These are phyloP conservation scores for Sinotaia quadrata DNA, from an alignment of 2,888 invertebrate genomes.

Conservation along the genomic window DNA sequence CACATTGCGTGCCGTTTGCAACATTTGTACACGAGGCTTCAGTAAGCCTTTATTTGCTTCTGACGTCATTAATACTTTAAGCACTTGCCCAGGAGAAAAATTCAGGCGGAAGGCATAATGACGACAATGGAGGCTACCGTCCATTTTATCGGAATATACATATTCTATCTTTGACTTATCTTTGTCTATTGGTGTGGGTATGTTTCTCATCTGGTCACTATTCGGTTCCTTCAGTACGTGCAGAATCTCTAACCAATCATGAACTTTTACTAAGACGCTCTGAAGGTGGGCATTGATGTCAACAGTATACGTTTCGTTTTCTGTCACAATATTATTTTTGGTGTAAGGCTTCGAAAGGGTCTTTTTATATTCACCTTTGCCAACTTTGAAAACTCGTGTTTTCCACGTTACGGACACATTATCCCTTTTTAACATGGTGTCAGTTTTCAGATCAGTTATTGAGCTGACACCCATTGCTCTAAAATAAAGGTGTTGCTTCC, in stretches of 20 bases:
- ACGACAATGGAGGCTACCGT: not conserved
- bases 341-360: too few relatives aligned
- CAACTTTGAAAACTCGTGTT: too few relatives aligned
- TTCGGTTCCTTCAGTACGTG: not conserved
- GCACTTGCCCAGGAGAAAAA: constrained; percentile 33
- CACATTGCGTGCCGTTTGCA: constrained; percentile 34
- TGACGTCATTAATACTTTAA: constrained; percentile 36
- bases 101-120: constrained; percentile 23
- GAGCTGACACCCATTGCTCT: constrained; percentile 36
- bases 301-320: too few relatives aligned
- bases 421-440: constrained; percentile 25
- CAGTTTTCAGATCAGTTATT: constrained; percentile 37
- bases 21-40: constrained; percentile 29
- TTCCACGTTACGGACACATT: constrained; percentile 40
- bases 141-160: not conserved
- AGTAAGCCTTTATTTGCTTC: constrained; percentile 32
- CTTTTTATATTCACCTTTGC: constrained; percentile 39
- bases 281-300: too few relatives aligned
- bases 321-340: too few relatives aligned
- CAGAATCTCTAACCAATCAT: constrained; percentile 11
- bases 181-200: not conserved
- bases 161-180: not conserved
- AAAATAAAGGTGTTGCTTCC: constrained; percentile 35
- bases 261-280: not conserved
- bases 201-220: not conserved